Evolutionary conservation across 1,140 invertebrate species (phyloP).

Genomic region (Oscheius sp.): DNA sequence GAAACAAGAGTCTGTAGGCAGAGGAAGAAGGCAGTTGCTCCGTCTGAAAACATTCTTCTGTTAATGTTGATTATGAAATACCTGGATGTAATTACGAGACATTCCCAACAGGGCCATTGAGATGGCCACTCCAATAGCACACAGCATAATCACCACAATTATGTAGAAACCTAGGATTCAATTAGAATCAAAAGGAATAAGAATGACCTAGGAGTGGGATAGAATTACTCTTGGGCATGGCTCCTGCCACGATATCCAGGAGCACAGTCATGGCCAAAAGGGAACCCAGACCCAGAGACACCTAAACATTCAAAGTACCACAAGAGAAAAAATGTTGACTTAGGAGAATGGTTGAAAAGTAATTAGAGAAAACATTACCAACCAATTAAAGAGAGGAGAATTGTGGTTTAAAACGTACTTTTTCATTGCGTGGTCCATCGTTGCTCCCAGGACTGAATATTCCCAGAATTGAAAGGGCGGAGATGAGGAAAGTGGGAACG

Average conservation of each 20-base stretch:
- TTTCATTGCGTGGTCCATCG: conserved; percentile 56
- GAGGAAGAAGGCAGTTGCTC: conserved; percentile 37
- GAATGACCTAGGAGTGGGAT: conserved; percentile 54
- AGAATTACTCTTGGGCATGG: conserved; percentile 58
- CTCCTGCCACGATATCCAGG: conserved; percentile 52
- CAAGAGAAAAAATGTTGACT: background rate
- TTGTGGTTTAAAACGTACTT: conserved; percentile 18
- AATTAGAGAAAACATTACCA: background rate
- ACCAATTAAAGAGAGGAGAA: background rate
- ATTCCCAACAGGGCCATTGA: conserved; percentile 45
- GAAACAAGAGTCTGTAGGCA: conserved; percentile 44
- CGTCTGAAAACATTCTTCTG: background rate
- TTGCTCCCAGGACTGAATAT: conserved; percentile 56
- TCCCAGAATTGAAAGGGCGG: conserved; percentile 52
- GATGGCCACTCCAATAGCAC: conserved; percentile 48
- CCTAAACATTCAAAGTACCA: too few relatives aligned
- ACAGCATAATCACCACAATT: conserved; percentile 47
- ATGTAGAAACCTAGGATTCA: conserved; percentile 42
- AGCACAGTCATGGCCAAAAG: conserved; percentile 56
- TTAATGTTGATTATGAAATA: background rate
- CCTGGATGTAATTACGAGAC: conserved; percentile 43
- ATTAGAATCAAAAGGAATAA: too few relatives aligned
- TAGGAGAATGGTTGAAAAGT: background rate
- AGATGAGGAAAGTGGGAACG: conserved; percentile 56
- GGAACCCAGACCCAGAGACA: conserved; percentile 52